Base-by-base conservation (phyloP, 1,140 invertebrate genomes). In the Drosophila kepulauana region DNA sequence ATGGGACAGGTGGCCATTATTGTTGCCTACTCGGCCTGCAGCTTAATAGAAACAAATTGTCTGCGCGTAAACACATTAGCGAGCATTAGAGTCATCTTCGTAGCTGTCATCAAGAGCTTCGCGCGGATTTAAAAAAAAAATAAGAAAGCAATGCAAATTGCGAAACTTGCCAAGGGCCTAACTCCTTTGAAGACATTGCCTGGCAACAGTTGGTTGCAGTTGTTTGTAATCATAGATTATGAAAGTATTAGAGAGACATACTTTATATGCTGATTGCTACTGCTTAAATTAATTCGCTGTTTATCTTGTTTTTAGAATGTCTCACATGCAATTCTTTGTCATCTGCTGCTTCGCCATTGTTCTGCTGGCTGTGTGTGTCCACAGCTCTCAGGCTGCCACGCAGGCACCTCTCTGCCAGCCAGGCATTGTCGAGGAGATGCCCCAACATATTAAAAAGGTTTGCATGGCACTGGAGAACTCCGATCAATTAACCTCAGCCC, bases 401-500 rank as follows among this genome's bases (percentile, higher is more conserved):
- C 72, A 81, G 70, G 74, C 82, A 6, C 77, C 92, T 0, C 61
- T 92, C 0, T 92, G 92, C 72, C 78, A 89, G 68, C 75, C 79
- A 5, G 92, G 91, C 54, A 91, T 92, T 30, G 28, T 92, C 4
- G 89, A 92, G 54, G 89, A 91, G 59, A 92, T 93, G 91, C 92
- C 92, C 1, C 62, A 71, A 43, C 90, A 93, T 49, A 92, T 93
- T 45, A 75, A 81, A 35, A 92, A 93, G 66, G 92, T 93, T 6
- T 93, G 92, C 74, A 51, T 73, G 72, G 92, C 92, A 1, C 65
- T 93, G 56, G 86, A 92, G 78, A 93, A 92, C 67, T 92, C 91
- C 0, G 84, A 91, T 70, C 91, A 93, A 76, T 61, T 93, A 72
- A 73, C 78, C 3, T 67, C 80, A n/a, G 92, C 88, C 7, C 73